phyloP scores from a whole-genome alignment of 2,113 vertebrate species.

The Mastomys natalensis region DNA sequence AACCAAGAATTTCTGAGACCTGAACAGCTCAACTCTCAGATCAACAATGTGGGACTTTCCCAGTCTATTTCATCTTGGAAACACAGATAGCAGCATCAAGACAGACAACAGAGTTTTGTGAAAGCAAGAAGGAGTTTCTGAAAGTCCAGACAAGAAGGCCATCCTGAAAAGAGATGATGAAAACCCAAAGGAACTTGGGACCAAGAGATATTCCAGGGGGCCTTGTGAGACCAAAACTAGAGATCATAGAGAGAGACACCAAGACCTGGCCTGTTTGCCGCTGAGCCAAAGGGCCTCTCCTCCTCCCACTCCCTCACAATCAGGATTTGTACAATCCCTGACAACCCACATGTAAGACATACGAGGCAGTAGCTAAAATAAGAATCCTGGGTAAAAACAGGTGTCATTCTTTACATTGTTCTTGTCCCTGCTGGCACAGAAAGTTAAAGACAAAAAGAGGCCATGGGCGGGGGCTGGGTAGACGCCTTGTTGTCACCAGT shows the following conservation, averaged over 20 bases:
- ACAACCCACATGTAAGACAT: neutral
- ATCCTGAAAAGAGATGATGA: neutral
- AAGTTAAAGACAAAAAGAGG: neutral
- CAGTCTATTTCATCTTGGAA: neutral
- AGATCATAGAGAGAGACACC: neutral
- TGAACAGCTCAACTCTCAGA: neutral
- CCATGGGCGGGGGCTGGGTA: accelerated
- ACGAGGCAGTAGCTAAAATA: neutral
- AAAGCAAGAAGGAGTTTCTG: neutral
- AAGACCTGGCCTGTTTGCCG: too few relatives aligned
- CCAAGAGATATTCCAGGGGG: neutral
- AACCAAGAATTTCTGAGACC: neutral
- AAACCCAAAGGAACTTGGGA: neutral
- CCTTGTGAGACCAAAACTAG: neutral
- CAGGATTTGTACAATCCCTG: accelerated
- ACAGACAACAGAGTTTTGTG: neutral
- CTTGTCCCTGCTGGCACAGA: slow-evolving; percentile 44
- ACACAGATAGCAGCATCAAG: slow-evolving; percentile 20
- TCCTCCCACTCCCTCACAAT: accelerated
- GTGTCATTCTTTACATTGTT: neutral
- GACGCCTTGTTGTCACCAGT: accelerated
- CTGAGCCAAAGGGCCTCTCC: neutral
- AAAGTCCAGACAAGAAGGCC: neutral
- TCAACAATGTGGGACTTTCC: neutral
- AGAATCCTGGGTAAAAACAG: neutral